Percentiles rank a stretch among this genome's conserved stretches.
Conservation (phyloP, 1,140 invertebrate genomes). For the Acromyrmex charruanus region DNA sequence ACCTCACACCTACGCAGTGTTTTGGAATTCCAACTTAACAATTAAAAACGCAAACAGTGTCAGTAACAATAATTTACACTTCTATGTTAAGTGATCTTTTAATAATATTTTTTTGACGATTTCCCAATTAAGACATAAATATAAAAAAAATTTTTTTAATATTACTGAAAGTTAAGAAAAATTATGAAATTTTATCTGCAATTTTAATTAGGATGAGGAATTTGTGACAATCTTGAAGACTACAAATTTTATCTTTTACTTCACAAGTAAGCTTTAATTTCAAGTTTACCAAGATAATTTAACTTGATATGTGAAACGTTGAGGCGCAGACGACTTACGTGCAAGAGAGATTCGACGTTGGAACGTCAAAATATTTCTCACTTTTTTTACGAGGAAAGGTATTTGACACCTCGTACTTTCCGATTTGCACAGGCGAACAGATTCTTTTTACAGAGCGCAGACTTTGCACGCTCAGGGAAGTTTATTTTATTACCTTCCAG, state of each 20-base stretch:
- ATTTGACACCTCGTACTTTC: slow-evolving; percentile 67
- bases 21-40: too few relatives aligned
- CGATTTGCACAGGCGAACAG: slow-evolving; percentile 46
- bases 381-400: slow-evolving; percentile 7
- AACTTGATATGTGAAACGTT: neutral
- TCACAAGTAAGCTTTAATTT: neutral
- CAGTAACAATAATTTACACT: too few relatives aligned
- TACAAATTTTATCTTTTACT: neutral
- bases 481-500: slow-evolving; percentile 72
- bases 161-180: too few relatives aligned
- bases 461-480: slow-evolving; percentile 38
- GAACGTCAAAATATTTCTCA: slow-evolving; percentile 13
- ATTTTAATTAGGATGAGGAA: too few relatives aligned
- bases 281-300: neutral
- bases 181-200: too few relatives aligned
- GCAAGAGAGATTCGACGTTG: neutral
- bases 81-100: too few relatives aligned
- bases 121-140: too few relatives aligned
- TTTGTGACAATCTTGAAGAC: too few relatives aligned
- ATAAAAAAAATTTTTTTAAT: too few relatives aligned
- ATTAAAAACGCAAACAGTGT: too few relatives aligned
- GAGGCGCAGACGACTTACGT: neutral
- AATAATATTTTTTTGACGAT: too few relatives aligned
- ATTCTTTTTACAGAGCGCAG: slow-evolving; percentile 54
- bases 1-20: too few relatives aligned